Evolutionary conservation across 2,113 vertebrate genomes (phyloP), one percentile per base, ranked within the genome.

Genomic region (Albula goreensis): DNA sequence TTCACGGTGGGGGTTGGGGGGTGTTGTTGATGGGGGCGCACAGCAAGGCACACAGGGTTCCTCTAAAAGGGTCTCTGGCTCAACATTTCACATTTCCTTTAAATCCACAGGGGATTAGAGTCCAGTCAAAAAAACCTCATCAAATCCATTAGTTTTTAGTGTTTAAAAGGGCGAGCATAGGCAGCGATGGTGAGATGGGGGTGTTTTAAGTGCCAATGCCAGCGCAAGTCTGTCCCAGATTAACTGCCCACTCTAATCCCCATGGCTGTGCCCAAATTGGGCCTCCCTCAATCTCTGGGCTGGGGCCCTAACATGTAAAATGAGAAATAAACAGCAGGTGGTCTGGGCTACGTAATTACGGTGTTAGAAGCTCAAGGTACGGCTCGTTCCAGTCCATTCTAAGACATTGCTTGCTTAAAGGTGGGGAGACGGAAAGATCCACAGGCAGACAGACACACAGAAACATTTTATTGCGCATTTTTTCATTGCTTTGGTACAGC

Each of bases 201-300:
- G 85, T 89, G 92, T 89, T 88, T 91, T 89, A 91, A 91, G 91
- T 87, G 77, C 86, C 51, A 41, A 63, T 49, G 51, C 86, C 74
- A 56, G 51, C 15, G 70, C 83, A 78, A 95, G 93, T 94, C 91
- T 92, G 94, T 91, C 92, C 92, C 91, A 95, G 94, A 95, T 96
- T 95, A 95, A 95, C 92, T 88, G 92, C 78, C 78, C 60, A 79
- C 91, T 93, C 90, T 96, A 96, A 96, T 96, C 95, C 93, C 89
- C 89, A 91, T 93, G 91, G 91, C 89, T 90, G 89, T 91, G 90
- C 91, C 80, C 88, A 93, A 94, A 94, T 92, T 94, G 93, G 92
- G 91, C 93, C 90, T 93, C 91, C 93, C 93, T 94, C 91, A 78
- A 90, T 89, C 87, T 85, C 84, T 81, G 90, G 93, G 87, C 90